Conservation (phyloP, 2,888 invertebrate genomes). For the Tenthredo livida region DNA sequence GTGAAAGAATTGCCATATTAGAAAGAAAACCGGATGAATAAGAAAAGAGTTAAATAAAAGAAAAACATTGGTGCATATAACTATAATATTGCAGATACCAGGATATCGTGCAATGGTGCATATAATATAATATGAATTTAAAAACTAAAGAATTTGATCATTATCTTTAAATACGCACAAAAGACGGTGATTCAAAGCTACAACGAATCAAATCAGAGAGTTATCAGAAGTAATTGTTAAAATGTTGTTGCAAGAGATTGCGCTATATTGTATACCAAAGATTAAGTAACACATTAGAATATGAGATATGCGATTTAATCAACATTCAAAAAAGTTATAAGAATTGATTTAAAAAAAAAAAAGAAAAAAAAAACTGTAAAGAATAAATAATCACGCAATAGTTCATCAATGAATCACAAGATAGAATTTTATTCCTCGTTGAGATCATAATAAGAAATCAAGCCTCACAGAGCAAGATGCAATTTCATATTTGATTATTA, state of each 20-base stretch:
- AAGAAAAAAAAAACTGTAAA: background rate
- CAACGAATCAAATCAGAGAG: background rate
- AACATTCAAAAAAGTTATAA: background rate
- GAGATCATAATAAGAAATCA: background rate
- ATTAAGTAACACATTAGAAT: background rate
- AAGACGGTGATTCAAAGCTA: background rate
- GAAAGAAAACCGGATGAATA: background rate
- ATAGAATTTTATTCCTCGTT: background rate
- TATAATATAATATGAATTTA: slow-evolving; percentile 9
- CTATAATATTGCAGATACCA: slow-evolving; percentile 23
- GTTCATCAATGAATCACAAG: background rate
- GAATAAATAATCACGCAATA: background rate
- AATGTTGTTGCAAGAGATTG: background rate
- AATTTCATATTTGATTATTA: background rate
- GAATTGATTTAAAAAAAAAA: background rate
- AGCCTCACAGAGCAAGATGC: slow-evolving; percentile 18
- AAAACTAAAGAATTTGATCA: background rate
- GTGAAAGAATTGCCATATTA: background rate
- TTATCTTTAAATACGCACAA: background rate
- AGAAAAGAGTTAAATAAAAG: background rate
- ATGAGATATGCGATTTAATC: background rate
- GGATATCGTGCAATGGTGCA: slow-evolving; percentile 32
- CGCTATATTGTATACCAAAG: background rate
- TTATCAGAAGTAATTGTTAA: background rate
- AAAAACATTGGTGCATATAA: background rate